A percentile compares a stretch with the other conserved stretches of the same genome.
Evolutionary conservation across 2,113 vertebrate genomes (phyloP).

Genomic region (Telmatochromis sp.): DNA sequence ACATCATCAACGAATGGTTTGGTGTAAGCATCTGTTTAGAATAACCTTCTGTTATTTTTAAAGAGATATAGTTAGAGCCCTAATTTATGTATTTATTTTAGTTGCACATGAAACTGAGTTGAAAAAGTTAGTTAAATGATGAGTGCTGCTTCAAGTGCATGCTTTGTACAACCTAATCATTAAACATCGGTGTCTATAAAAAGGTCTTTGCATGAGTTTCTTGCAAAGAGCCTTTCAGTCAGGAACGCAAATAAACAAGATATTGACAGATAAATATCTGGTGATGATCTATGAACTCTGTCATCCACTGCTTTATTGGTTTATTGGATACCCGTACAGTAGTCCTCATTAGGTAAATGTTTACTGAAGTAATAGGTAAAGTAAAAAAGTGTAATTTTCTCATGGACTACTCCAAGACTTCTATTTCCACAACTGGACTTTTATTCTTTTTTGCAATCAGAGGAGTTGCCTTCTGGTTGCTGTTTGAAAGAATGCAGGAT

Average conservation of each 20-base stretch:
- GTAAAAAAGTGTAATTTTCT: neutral
- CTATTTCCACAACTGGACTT: neutral
- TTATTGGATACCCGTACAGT: neutral
- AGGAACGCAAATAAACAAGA: rapidly evolving
- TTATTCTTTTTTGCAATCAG: neutral
- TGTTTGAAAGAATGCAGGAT: neutral
- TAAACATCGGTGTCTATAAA: neutral
- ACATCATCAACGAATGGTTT: neutral
- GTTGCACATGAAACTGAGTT: neutral
- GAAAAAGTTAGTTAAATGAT: neutral
- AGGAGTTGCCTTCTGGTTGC: neutral
- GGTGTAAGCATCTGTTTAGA: neutral
- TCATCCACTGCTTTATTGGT: neutral
- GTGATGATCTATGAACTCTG: neutral
- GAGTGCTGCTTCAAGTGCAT: neutral
- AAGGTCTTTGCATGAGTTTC: neutral
- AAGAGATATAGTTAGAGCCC: neutral
- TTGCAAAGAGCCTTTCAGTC: neutral
- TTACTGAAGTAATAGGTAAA: neutral
- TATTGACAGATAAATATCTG: rapidly evolving
- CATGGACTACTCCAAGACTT: neutral
- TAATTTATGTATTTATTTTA: neutral
- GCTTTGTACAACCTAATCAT: neutral
- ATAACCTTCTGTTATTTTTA: neutral
- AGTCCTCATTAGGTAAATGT: neutral